Evolutionary conservation across 2,113 vertebrate genomes (phyloP), one percentile per base, ranked within the genome.

Genomic region (Loxodonta africana): DNA sequence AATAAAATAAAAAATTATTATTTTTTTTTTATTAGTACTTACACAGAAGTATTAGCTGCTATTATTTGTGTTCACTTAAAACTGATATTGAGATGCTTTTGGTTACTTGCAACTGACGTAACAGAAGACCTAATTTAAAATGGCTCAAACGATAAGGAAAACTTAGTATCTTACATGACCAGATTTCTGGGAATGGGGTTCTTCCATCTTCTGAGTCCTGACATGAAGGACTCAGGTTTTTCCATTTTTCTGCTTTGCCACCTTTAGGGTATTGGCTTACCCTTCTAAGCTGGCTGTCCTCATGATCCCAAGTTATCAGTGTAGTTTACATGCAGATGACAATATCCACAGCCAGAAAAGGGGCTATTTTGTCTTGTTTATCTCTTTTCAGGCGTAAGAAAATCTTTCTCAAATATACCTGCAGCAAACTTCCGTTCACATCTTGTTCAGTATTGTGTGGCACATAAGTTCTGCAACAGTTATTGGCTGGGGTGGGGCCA

Each of bases 221-320:
- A 76, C 23, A 30, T 14, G 37, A 94, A 77, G 25, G 2, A 46
- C 7, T 65, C 7, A 81, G 17, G 11, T 83, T 69, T 80, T 9
- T 15, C 25, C 10, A n/a, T 77, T 80, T 83, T 88, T 46, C 90
- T 95, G 65, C 60, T 95, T 95, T 93, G 62, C 23, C 57, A 88
- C 37, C 25, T 77, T 53, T 69, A 84, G 14, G 15, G 14, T 88
- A 1, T 89, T 96, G 82, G 37, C 26, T 90, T 91, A 21, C 78
- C n/a, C 26, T 93, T 74, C 44, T 93, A 48, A 89, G 12, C 18
- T 46, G n/a, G 83, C 44, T 41, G 20, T 76, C 26, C 60, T 86
- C 18, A 30, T 63, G 63, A 80, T 41, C 44, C 23, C 51, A 87
- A 33, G 30, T 87, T 92, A 23, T 86, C 48, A 92, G 25, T 77